Evolutionary conservation across 2,888 invertebrate species (phyloP).

Genomic region (Lepidonotus clava): DNA sequence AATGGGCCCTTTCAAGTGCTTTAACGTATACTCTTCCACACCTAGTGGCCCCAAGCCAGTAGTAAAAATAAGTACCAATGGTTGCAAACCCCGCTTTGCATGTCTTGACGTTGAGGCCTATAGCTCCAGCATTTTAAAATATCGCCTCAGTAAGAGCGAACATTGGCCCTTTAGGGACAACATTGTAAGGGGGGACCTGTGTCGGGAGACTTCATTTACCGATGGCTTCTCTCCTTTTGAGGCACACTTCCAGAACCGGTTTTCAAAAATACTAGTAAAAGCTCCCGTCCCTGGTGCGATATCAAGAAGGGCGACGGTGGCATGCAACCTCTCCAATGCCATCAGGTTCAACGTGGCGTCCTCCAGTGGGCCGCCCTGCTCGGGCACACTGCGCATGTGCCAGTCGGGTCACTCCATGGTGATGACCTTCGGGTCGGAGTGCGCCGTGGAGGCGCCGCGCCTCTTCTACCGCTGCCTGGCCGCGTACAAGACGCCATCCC

Average conservation of each 20-base stretch:
- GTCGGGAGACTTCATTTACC: not conserved
- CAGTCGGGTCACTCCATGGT: constrained; percentile 15
- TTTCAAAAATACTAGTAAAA: not conserved
- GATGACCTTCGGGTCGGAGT: not conserved
- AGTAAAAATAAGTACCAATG: constrained; percentile 22
- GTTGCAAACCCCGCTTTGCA: constrained; percentile 32
- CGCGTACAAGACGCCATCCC: not conserved
- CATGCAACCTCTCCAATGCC: not conserved
- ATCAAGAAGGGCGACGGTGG: not conserved
- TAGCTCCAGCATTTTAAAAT: not conserved
- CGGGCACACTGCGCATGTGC: not conserved
- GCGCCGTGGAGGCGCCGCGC: not conserved
- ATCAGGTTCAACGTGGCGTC: not conserved
- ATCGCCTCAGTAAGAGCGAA: not conserved
- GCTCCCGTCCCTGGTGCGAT: not conserved
- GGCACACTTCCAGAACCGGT: not conserved
- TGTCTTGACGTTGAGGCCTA: not conserved
- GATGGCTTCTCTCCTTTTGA: not conserved
- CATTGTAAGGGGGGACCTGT: constrained; percentile 19
- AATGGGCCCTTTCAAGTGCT: not conserved
- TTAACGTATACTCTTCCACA: constrained; percentile 14
- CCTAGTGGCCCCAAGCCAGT: not conserved
- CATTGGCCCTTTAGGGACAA: constrained; percentile 2
- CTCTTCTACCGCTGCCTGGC: constrained; percentile 13
- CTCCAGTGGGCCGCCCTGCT: not conserved